Conservation (phyloP, 2,888 invertebrate genomes). For the Dicranocentrus wangi region DNA sequence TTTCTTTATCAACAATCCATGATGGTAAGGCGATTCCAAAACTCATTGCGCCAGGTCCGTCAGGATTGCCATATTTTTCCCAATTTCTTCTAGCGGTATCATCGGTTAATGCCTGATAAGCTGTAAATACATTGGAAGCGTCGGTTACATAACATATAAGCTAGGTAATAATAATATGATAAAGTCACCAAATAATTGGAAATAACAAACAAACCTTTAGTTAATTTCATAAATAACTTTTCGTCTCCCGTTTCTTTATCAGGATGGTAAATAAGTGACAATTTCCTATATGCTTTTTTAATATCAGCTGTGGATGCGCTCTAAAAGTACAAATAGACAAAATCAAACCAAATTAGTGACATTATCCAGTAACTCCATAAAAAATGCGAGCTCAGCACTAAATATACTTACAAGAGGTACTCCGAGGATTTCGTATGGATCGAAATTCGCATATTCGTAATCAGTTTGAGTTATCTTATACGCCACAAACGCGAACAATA, state of each 20-base stretch:
- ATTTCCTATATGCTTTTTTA: slow-evolving; percentile 94
- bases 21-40: slow-evolving; percentile 99
- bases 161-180: too few relatives aligned
- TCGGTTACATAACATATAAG: too few relatives aligned
- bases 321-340: slow-evolving; percentile 76
- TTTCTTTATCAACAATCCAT: slow-evolving; percentile 99
- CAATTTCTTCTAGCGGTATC: slow-evolving; percentile 97
- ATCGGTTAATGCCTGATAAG: slow-evolving; percentile 91
- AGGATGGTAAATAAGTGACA: slow-evolving; percentile 95
- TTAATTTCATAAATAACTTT: slow-evolving; percentile 96
- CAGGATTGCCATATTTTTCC: slow-evolving; percentile 99
- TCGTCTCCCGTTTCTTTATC: slow-evolving; percentile 98
- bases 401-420: slow-evolving; percentile 86
- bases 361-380: slow-evolving; percentile 18
- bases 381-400: too few relatives aligned
- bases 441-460: slow-evolving; percentile 98
- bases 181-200: too few relatives aligned
- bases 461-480: slow-evolving; percentile 97
- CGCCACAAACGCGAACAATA: slow-evolving; percentile 84
- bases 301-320: slow-evolving; percentile 91
- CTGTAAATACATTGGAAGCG: slow-evolving; percentile 74
- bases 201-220: too few relatives aligned
- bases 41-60: slow-evolving; percentile 99
- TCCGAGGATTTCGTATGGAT: slow-evolving; percentile 96
- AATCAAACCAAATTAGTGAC: slow-evolving; percentile 21